Evolutionary conservation across 2,113 vertebrate genomes (phyloP), one percentile per base, ranked within the genome.

Genomic region (Galeopterus variegatus): DNA sequence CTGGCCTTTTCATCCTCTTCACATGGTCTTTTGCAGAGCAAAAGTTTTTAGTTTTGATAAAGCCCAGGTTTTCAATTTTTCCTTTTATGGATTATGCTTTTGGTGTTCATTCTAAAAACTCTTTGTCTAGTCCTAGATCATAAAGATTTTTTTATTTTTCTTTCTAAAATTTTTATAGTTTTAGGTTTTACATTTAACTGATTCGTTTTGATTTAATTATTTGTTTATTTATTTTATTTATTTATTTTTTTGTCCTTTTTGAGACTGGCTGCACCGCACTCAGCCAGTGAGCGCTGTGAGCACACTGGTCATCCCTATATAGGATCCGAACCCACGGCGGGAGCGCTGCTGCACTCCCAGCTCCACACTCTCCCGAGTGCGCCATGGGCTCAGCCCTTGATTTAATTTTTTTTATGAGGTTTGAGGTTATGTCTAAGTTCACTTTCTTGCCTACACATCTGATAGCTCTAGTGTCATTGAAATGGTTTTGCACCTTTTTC

Each of bases 131-230:
- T 14, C 13, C 24, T 93, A 67, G 33, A 17, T 50, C 54, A 79
- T 2, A 72, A 80, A 41, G 8, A 23, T 91, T 90, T 81, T 67
- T 36, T 56, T 31, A 10, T 58, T 6, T 64, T 26, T 80, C 60
- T 76, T 88, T 58, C 45, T 52, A 76, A 21, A 31, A 9, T 76
- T 94, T 94, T 33, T 21, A 58, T 67, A 75, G 28, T 54, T n/a
- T n/a, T n/a, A n/a, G n/a, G n/a, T n/a, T 79, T 86, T 86, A 56
- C 18, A 33, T 64, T 72, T 48, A 89, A 80, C 31, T 24, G n/a
- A 48, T 76, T 28, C 50, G 75, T 83, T 90, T 94, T 84, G 60
- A 50, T 36, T 79, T 88, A 76, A n/a, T n/a, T n/a, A n/a, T n/a
- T n/a, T n/a, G n/a, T n/a, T n/a, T n/a, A n/a, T n/a, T n/a, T n/a